Evolutionary conservation across 2,113 vertebrate species (phyloP).

Genomic region (Cyanoliseus patagonus): DNA sequence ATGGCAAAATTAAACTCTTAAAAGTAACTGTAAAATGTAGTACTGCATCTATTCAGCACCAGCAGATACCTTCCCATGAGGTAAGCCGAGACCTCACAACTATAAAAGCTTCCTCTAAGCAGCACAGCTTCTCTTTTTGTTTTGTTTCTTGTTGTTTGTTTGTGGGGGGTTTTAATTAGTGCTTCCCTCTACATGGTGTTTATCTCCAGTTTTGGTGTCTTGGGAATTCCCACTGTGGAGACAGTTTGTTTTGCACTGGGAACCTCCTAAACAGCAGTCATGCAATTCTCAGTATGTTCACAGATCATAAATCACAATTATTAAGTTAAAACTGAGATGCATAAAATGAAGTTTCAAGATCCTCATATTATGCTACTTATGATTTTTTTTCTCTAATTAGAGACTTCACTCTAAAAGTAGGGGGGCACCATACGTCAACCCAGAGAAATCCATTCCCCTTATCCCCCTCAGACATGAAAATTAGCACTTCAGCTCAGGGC

Average conservation of each 20-base stretch:
- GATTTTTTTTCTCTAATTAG: not conserved
- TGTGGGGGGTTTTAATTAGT: not conserved
- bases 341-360: not conserved
- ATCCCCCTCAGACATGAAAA: not conserved
- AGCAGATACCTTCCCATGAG: not conserved
- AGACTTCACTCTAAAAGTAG: not conserved
- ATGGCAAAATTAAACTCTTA: not conserved
- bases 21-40: not conserved
- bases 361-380: not conserved
- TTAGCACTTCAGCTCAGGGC: not conserved
- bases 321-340: not conserved
- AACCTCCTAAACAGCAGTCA: not conserved
- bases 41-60: not conserved
- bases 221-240: not conserved
- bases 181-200: not conserved
- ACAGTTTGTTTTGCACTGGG: not conserved
- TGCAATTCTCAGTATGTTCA: not conserved
- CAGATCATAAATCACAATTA: not conserved
- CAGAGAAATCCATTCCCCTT: not conserved
- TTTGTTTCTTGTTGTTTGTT: not conserved
- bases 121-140: not conserved
- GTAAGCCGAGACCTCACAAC: not conserved
- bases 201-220: not conserved
- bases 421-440: not conserved
- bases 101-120: not conserved